These are phyloP conservation scores for Bolinopsis microptera DNA, from an alignment of 37 sponge, comb jelly and placozoan species.

Conservation along the genomic window DNA sequence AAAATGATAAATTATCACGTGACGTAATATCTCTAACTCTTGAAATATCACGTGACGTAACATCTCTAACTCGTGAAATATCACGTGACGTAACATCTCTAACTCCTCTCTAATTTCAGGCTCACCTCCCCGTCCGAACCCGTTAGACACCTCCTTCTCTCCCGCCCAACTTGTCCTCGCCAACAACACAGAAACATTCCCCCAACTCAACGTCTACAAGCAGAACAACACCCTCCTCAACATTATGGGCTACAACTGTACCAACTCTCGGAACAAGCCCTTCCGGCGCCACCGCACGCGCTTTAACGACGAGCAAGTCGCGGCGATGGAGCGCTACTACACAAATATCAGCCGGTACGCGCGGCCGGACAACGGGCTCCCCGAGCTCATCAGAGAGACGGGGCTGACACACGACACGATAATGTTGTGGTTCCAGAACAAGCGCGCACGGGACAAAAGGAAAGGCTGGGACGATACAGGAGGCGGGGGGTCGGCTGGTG, in stretches of 20 bases:
- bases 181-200: neutral
- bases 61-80: no score
- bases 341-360: constrained; percentile 44
- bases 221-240: constrained; percentile 56
- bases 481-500: neutral
- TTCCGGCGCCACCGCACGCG: constrained; percentile 24
- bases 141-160: neutral
- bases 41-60: no score
- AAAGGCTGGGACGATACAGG: constrained; percentile 51
- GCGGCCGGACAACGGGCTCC: constrained; percentile 63
- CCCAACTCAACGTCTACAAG: constrained; percentile 45
- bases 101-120: neutral
- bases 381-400: constrained; percentile 56
- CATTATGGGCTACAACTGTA: constrained; percentile 52
- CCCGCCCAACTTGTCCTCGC: neutral
- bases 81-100: neutral
- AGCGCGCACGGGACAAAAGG: constrained; percentile 39
- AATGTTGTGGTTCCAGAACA: constrained; percentile 65
- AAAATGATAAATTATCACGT: no score
- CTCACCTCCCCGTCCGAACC: neutral
- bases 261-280: constrained; percentile 30
- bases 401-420: constrained; percentile 64
- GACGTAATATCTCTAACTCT: no score
- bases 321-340: constrained; percentile 64
- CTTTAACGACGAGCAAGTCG: constrained; percentile 57